Evolutionary conservation across 2,797 vertebrate species (phyloP), one percentile per base, ranked within the genome.

Genomic region (Dallia pectoralis): DNA sequence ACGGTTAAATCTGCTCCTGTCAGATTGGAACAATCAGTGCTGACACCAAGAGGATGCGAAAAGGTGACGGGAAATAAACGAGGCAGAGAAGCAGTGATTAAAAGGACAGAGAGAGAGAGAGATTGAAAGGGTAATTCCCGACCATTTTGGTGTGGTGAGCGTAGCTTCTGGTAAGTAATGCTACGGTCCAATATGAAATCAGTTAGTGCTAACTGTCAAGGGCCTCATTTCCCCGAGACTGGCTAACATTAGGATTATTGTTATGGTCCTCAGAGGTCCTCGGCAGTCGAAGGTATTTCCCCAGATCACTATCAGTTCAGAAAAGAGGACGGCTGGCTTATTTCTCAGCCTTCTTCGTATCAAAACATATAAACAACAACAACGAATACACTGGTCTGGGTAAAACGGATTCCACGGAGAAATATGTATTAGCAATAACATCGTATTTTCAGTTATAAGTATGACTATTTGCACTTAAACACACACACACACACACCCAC

Each of bases 1-100:
- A 83, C 76, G 79, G 74, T 78, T 77, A 82, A 82, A 74, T 71
- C 70, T 76, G 66, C 61, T 69, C 81, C 70, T 80, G 79, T 83
- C 79, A 77, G 67, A 64, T 70, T 69, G 74, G 56, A 81, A 79
- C 76, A 82, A 80, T 71, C 70, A 48, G 69, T 32, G 68, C 76
- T 80, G 78, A 75, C 73, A 77, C 40, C 30, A 16, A 32, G 62
- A 44, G 48, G 33, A 47, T 18, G 19, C 18, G 59, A 16, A 25
- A 70, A 76, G 40, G 40, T 67, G 56, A 27, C 36, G 67, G 22
- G 29, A 68, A 16, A 44, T 15, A 1, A 14, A 30, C n/a, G n/a
- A n/a, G 25, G n/a, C 33, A 22, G 64, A 29, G 44, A 48, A 25
- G 11, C 53, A 5, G 53, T 22, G 53, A 59, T 22, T 22, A 12